Base-by-base conservation (phyloP, 2,113 vertebrate genomes). In the Solea senegalensis region DNA sequence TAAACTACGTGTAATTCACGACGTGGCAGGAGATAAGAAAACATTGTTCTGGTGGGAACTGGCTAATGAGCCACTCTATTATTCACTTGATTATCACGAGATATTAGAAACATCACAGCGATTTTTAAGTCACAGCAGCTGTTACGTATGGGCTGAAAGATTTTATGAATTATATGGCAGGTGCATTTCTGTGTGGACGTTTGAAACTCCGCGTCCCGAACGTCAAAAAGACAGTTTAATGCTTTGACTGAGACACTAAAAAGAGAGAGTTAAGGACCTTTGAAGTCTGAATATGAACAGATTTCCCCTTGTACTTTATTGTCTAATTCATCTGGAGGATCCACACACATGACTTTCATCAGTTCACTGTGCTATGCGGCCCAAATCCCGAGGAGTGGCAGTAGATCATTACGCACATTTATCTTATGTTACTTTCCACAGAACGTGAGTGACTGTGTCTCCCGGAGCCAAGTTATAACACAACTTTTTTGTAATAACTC, bases 271-370 rank as follows among this genome's bases (percentile, higher is more conserved):
- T n/a, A 2, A 43, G n/a, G 53, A 58, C 15, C 9, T 73, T 76
- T 80, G 48, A 84, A 50, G 65, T 54, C 52, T 43, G 2, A 80
- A 58, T 63, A 49, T 39, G 2, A 76, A 54, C 16, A 14, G 53
- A 44, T 63, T 65, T 53, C 14, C 48, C 5, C 7, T 9, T 41
- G 2, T 39, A 26, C 6, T 68, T 65, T 52, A 70, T 63, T 53
- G n/a, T 51, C 45, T 63, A 41, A 21, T 59, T 69, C 50, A 57
- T 65, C 12, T 54, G 41, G 55, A 74, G 69, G 59, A 46, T 74
- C 40, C 28, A 3, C 62, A 64, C 59, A 69, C 72, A 64, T 40
- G 34, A 57, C 51, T 81, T 26, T 26, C 27, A 71, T 73, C 44
- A 49, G 26, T 34, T 49, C 6, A 51, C 16, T 34, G n/a, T 16